These are phyloP conservation scores for Drosophila kikkawai DNA, from an alignment of 1,140 invertebrate species.

Conservation along the genomic window DNA sequence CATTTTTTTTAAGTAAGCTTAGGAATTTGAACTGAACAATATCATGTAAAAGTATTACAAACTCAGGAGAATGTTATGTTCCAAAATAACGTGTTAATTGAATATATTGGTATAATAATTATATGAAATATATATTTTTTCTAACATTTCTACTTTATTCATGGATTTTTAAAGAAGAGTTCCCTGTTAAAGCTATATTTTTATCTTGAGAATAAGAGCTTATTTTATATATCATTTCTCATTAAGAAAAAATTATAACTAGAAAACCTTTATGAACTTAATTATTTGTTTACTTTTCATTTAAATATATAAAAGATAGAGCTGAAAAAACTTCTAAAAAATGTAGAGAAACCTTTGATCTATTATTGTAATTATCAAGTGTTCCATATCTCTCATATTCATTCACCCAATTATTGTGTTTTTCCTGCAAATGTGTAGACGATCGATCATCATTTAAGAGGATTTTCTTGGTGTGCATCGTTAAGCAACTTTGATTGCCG, in stretches of 20 bases:
- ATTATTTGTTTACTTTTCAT: background rate
- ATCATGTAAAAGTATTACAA: background rate
- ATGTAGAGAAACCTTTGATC: background rate
- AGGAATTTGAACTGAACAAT: background rate
- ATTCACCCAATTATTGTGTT: background rate
- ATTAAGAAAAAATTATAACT: background rate
- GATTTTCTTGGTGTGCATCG: slow-evolving; percentile 20
- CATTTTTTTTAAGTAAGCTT: background rate
- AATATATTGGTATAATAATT: background rate
- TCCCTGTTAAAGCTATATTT: background rate
- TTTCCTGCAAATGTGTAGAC: background rate
- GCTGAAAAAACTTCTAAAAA: background rate
- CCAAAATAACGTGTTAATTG: background rate
- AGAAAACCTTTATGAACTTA: background rate
- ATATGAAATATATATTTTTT: background rate
- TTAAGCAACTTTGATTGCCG: slow-evolving; percentile 65
- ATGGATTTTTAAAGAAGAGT: background rate
- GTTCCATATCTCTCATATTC: background rate
- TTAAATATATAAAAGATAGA: too few relatives aligned
- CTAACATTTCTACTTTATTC: too few relatives aligned
- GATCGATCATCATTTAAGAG: slow-evolving; percentile 21
- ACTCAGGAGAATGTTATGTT: background rate
- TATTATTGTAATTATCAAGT: background rate
- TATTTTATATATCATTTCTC: background rate
- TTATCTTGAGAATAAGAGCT: background rate